Percentiles rank a stretch among this genome's conserved stretches.
Conservation (phyloP, 2,113 vertebrate species). For the Epinephelus fuscoguttatus region DNA sequence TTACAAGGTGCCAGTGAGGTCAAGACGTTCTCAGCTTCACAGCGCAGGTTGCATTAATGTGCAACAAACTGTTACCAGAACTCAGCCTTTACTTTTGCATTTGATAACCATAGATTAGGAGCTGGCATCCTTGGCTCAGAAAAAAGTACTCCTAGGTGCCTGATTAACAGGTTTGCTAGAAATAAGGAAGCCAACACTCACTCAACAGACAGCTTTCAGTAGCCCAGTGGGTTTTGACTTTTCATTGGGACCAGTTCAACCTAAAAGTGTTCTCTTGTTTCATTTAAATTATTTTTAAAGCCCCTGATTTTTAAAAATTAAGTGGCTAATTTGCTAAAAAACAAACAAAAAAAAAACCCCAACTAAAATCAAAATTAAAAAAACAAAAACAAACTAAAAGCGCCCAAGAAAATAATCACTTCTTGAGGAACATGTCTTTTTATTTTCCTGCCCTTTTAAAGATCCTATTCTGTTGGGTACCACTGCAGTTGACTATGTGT, state of each 20-base stretch:
- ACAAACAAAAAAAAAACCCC: too few relatives aligned
- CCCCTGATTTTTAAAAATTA: too few relatives aligned
- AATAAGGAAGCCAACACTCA: background rate
- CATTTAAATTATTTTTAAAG: too few relatives aligned
- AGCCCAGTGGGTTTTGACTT: background rate
- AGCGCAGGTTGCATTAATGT: background rate
- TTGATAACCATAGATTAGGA: background rate
- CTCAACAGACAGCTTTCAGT: background rate
- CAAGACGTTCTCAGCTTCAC: background rate
- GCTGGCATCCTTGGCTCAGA: background rate
- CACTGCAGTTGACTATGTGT: background rate
- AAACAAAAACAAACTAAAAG: too few relatives aligned
- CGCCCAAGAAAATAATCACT: too few relatives aligned
- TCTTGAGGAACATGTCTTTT: too few relatives aligned
- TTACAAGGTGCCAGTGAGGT: conserved; percentile 15
- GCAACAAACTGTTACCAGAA: background rate
- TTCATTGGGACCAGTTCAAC: background rate
- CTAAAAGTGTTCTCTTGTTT: too few relatives aligned
- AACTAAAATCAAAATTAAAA: too few relatives aligned
- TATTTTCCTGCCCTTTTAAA: background rate
- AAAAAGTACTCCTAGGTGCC: background rate
- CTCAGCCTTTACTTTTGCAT: background rate
- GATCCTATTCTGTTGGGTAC: background rate
- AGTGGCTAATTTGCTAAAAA: too few relatives aligned
- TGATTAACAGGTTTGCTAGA: background rate